Base-by-base conservation (phyloP, 1,140 invertebrate genomes). In the Drosophila truncata region DNA sequence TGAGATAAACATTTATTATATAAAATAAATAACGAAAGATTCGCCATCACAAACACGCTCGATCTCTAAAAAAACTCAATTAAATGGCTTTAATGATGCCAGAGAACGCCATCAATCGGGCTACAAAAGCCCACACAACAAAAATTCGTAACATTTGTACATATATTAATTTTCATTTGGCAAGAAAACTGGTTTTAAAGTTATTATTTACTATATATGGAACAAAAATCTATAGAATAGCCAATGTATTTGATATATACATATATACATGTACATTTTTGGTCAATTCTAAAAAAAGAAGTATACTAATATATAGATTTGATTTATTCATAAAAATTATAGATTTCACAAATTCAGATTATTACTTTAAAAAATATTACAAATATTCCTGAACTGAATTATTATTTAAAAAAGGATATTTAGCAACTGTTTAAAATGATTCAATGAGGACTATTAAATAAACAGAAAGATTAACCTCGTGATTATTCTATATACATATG, bases 21-120 rank as follows among this genome's bases (percentile, higher is more conserved):
- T 54, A 35, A 54, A 35, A 16, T 54, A 14, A 54, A 35, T 54
- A 54, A 54, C 31, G 14, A 54, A 23, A 23, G 18, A 54, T 54
- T 16, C 20, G 2, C 29, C 13, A 35, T 23, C 4, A 23, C 35
- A 10, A 54, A 35, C 50, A 37, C 20, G 20, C 14, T 37, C 14
- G 41, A 42, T 54, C 31, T 37, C 14, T 23, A 23, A 54, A 54
- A 47, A 46, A 31, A 31, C 4, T 16, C 14, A 54, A 54, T 54
- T 54, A n/a, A 37, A 54, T 54, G 7, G 2, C 4, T 37, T 23
- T 54, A 54, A 54, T 54, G 52, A 54, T 9, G 31, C 31, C 31
- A 35, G 50, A 54, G 50, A 35, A 54, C 31, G 18, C 29, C 29
- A 52, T 52, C 18, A 54, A 54, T 16, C 50, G 50, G 18, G 4